Evolutionary conservation across 2,888 invertebrate species (phyloP).

Genomic region (Pycnomerus fuliginosus): DNA sequence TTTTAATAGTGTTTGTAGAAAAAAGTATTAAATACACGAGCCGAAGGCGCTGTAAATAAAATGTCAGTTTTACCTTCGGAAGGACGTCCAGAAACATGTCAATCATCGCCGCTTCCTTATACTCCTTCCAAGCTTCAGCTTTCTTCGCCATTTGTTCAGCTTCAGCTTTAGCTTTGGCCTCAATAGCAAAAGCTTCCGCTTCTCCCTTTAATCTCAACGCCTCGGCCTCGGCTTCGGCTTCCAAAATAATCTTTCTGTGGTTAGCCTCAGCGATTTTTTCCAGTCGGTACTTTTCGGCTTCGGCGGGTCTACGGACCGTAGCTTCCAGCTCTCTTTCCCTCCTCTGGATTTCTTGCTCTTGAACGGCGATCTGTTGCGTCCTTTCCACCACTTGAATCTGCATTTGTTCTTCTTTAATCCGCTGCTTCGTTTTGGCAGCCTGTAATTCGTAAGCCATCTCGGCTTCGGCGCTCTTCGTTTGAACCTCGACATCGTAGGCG

Average conservation of each 20-base stretch:
- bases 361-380: constrained; percentile 87
- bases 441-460: constrained; percentile 92
- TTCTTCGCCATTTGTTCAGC: constrained; percentile 97
- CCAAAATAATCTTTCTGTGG: constrained; percentile 81
- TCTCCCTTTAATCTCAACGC: constrained; percentile 81
- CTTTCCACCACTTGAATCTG: constrained; percentile 69
- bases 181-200: constrained; percentile 90
- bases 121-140: constrained; percentile 96
- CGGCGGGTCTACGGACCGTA: constrained; percentile 89
- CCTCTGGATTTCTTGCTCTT: constrained; percentile 93
- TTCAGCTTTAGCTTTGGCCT: constrained; percentile 93
- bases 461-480: constrained; percentile 91
- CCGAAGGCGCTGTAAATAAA: too few species aligned
- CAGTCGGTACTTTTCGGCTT: constrained; percentile 88
- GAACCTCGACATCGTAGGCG: constrained; percentile 94
- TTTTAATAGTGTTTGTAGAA: too few species aligned
- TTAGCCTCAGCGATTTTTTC: constrained; percentile 96
- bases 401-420: constrained; percentile 93
- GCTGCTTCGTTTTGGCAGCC: constrained; percentile 93
- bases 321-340: constrained; percentile 92
- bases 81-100: constrained; percentile 95
- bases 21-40: too few species aligned
- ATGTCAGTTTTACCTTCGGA: too few species aligned
- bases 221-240: constrained; percentile 95
- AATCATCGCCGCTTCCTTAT: constrained; percentile 92